Evolutionary conservation across 2,888 invertebrate species (phyloP), one percentile per base, ranked within the genome.

Genomic region (Octonoba sinensis): DNA sequence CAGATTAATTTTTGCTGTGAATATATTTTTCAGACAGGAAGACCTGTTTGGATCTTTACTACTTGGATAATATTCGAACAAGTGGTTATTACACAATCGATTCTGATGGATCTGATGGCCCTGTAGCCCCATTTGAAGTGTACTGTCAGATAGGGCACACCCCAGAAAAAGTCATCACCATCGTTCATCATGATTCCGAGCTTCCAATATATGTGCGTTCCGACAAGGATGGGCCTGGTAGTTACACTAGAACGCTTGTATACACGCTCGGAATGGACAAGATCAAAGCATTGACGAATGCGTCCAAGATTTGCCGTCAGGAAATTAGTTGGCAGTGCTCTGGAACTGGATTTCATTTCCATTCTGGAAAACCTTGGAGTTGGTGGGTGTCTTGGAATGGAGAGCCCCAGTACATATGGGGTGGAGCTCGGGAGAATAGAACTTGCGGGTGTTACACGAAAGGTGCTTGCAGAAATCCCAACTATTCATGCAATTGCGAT

Each of bases 141-240:
- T 82, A 85, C 54, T 86, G 86, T 57, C 66, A 77, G 13, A 82
- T 85, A 56, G 83, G 81, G 0, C 62, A 62, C 3, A 60, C 65
- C 12, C 56, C 66, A 0, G 73, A 70, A 3, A 49, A 84, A 3
- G 85, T 84, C 15, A 78, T 62, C 67, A 86, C 86, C 6, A 70
- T 86, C 6, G 78, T 86, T 13, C 85, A 86, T 51, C 86, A 86
- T 62, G 86, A 86, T 76, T 86, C 86, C 3, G 86, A 86, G 54
- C 71, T 83, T 62, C 71, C 83, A 3, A 84, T 86, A 18, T 86
- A 85, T 59, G 86, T 86, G 16, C 82, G 85, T 3, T 85, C 85
- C 11, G 83, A 74, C 36, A 51, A 73, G 24, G 85, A 86, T 22
- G 86, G 86, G 16, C 83, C 85, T 1, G 86, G 85, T n/a, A 83